Evolutionary conservation across 2,888 invertebrate species (phyloP).

Genomic region (Strigamia crassipes): DNA sequence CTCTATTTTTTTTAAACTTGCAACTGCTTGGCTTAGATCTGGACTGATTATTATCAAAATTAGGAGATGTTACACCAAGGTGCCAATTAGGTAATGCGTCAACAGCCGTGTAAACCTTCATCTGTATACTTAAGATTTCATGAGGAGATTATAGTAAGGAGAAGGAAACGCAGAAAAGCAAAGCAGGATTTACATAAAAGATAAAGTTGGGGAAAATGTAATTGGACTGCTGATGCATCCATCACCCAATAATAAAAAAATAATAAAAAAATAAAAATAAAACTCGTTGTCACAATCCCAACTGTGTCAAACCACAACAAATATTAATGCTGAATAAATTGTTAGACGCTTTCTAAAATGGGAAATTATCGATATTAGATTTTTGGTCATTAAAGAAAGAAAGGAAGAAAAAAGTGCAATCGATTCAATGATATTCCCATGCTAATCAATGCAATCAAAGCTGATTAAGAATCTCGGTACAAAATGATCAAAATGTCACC

Average conservation of each 20-base stretch:
- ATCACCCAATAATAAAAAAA: too few species aligned
- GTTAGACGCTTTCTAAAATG: too few species aligned
- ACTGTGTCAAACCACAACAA: not conserved
- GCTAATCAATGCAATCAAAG: too few species aligned
- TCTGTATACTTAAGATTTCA: not conserved
- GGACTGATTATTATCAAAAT: too few species aligned
- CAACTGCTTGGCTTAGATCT: too few species aligned
- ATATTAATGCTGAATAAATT: not conserved
- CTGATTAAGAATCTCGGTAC: too few species aligned
- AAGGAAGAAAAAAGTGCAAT: too few species aligned
- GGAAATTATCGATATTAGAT: too few species aligned
- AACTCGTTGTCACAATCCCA: not conserved
- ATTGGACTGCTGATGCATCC: not conserved
- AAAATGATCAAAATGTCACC: too few species aligned
- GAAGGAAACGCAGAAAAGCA: not conserved
- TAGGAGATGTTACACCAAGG: not conserved
- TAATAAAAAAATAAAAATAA: not conserved
- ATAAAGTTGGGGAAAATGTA: not conserved
- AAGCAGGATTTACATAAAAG: constrained; percentile 10
- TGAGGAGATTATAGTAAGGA: not conserved
- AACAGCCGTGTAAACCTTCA: not conserved
- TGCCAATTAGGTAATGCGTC: not conserved
- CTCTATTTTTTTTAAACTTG: too few species aligned
- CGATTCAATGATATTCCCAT: too few species aligned
- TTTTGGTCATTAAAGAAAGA: too few species aligned